Percentiles rank a stretch among this genome's conserved stretches.
Conservation (phyloP, 2,797 vertebrate genomes). For the Leptatherina wallacei region DNA sequence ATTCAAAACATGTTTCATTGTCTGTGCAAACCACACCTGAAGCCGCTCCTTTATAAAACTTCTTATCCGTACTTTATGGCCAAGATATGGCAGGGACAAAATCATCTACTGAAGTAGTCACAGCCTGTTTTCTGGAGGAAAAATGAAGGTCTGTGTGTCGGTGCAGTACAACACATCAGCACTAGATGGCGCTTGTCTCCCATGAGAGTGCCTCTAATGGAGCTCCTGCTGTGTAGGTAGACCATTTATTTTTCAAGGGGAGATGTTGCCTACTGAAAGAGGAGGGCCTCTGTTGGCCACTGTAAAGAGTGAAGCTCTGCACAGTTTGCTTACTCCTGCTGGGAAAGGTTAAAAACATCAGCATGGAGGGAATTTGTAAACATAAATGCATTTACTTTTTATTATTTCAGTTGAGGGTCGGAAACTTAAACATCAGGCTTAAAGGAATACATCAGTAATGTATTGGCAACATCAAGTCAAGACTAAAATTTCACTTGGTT, state of each 20-base stretch:
- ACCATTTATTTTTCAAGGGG: slow-evolving; percentile 40
- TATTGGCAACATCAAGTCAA: too few species aligned
- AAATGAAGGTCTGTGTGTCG: neutral
- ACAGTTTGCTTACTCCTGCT: too few species aligned
- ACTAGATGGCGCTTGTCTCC: slow-evolving; percentile 80
- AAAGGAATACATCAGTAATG: too few species aligned
- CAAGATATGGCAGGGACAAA: too few species aligned
- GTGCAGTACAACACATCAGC: slow-evolving; percentile 60
- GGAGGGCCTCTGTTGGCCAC: slow-evolving; percentile 54
- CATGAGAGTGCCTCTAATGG: slow-evolving; percentile 56
- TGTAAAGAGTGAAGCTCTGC: slow-evolving; percentile 26
- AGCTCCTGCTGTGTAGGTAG: slow-evolving; percentile 59
- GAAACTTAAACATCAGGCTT: too few species aligned
- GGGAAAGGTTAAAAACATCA: too few species aligned
- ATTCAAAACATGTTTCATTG: neutral
- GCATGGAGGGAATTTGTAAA: too few species aligned
- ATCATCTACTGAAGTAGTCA: neutral
- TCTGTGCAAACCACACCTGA: neutral
- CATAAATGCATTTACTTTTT: too few species aligned
- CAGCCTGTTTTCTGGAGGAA: neutral
- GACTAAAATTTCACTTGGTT: too few species aligned
- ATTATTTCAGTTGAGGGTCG: too few species aligned
- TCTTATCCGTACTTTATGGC: neutral
- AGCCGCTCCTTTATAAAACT: neutral
- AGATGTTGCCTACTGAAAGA: slow-evolving; percentile 62